Percentiles rank a stretch among this genome's conserved stretches.
These are phyloP conservation scores for Acridotheres tristis DNA, from an alignment of 2,797 vertebrate genomes.

Conservation along the genomic window DNA sequence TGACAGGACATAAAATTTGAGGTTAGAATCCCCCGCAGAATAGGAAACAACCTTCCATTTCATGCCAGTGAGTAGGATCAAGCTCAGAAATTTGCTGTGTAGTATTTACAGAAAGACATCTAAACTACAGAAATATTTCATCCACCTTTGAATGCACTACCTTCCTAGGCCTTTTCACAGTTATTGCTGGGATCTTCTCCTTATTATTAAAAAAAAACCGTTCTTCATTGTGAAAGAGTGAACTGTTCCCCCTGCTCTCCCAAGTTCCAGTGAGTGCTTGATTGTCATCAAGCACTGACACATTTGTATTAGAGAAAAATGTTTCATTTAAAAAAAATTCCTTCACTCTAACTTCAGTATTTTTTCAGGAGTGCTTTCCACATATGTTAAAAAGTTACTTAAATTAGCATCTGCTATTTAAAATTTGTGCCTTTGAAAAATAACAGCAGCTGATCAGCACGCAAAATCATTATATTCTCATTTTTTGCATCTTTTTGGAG, in stretches of 20 bases:
- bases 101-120: neutral
- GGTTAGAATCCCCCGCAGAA: neutral
- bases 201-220: neutral
- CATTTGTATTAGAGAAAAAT: neutral
- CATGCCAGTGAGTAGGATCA: neutral
- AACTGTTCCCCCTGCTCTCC: neutral
- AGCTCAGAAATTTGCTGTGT: neutral
- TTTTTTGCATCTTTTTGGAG: neutral
- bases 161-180: neutral
- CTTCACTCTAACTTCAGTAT: neutral
- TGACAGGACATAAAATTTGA: neutral
- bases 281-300: neutral
- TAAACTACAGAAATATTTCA: neutral
- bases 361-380: slow-evolving; percentile 6
- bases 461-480: neutral
- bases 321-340: neutral
- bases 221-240: neutral
- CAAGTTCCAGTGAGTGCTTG: neutral
- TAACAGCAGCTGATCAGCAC: neutral
- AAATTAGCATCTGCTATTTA: neutral
- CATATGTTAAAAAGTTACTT: neutral
- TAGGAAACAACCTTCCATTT: neutral
- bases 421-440: neutral
- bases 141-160: neutral
- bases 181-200: neutral